Evolutionary conservation across 2,888 invertebrate genomes (phyloP), one percentile per base, ranked within the genome.

Genomic region (Dascillus cervinus): DNA sequence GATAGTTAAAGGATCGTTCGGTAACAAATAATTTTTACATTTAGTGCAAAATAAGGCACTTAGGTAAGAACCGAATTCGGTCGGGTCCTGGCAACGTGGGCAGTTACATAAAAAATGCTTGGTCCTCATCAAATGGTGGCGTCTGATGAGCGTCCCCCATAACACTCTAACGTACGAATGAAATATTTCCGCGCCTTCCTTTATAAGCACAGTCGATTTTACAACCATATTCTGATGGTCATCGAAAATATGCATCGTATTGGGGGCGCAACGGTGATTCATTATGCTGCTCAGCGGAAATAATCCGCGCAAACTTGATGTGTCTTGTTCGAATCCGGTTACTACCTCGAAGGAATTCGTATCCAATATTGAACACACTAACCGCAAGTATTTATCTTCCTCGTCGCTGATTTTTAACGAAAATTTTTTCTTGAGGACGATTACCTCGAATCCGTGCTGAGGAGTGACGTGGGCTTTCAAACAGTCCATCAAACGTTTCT

Each of bases 71-170:
- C 77, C 79, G 39, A 72, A 71, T 64, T 82, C 82, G 21, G 73
- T 73, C 0, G 75, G 73, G 56, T 83, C 82, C 2, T 66, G 58
- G 53, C 84, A 84, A 29, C 83, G 67, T 2, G 63, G 56, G 52
- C 84, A 84, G 32, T 58, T 62, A 53, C 84, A 84, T 26, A 66
- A 56, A 52, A 83, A 83, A 56, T 79, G 75, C 61, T 83, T 83
- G 1, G 82, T 80, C 46, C 67, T 67, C 40, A 62, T 64, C 11
- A 84, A 63, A 52, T 80, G 75, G 17, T 70, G 66, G 8, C 77
- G 65, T 31, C 83, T 67, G 8, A 75, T 69, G 3, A 71, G 65
- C 0, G 82, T 82, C 19, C 77, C 77, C 82, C 83, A 83, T 23
- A 80, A 58, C 12, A 75, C 48, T 34, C 77, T 72, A 1, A 79